phyloP scores from a whole-genome alignment of 2,797 vertebrate species.

The Paramormyrops hopkinsi region DNA sequence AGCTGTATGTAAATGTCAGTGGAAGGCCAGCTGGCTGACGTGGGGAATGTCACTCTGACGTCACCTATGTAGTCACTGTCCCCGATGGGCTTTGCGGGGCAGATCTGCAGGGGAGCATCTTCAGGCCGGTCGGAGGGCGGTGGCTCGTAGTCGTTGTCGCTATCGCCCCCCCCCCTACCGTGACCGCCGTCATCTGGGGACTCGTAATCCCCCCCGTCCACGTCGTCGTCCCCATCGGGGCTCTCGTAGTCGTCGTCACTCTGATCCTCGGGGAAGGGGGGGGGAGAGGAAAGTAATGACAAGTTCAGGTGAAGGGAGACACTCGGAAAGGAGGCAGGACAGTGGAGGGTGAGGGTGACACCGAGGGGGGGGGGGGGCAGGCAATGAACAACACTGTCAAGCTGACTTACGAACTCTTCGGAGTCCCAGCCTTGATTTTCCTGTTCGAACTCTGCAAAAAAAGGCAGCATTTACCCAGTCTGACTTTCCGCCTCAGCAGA shows the following conservation, averaged over 20 bases:
- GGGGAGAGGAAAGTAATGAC: neutral
- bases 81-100: slow-evolving; percentile 60
- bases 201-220: slow-evolving; percentile 74
- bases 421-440: slow-evolving; percentile 51
- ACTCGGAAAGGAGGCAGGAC: neutral
- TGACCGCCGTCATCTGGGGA: slow-evolving; percentile 66
- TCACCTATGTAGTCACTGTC: slow-evolving; percentile 77
- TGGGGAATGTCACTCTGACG: neutral
- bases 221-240: slow-evolving; percentile 62
- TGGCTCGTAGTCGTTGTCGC: slow-evolving; percentile 75
- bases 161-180: slow-evolving; percentile 48
- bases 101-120: slow-evolving; percentile 59
- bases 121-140: slow-evolving; percentile 75
- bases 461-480: neutral
- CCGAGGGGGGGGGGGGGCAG: neutral
- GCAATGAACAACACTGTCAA: neutral
- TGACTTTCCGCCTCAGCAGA: neutral
- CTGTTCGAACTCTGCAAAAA: slow-evolving; percentile 33
- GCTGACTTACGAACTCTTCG: slow-evolving; percentile 62
- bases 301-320: neutral
- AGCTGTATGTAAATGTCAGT: neutral
- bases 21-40: neutral
- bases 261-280: slow-evolving; percentile 50
- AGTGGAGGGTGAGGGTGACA: neutral
- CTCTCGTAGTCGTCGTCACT: slow-evolving; percentile 83